Base-by-base conservation (phyloP, 2,888 invertebrate genomes). In the Cataglyphis cursor region DNA sequence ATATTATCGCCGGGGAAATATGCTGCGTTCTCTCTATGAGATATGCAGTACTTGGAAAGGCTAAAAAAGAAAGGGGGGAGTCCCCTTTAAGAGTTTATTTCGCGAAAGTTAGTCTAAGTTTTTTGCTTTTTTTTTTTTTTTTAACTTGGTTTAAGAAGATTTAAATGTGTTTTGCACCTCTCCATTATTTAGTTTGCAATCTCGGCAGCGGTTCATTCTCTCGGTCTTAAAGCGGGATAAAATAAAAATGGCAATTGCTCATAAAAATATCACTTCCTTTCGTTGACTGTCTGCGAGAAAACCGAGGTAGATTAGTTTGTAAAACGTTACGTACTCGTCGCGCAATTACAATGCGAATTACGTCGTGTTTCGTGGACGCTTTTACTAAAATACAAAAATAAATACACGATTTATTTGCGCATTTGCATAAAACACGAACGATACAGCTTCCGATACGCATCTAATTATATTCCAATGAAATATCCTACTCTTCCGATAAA, bases 141-240 rank as follows among this genome's bases (percentile, higher is more conserved):
- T 78, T 76, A 85, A 83, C 85, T 85, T 70, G 24, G 38, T 74
- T 80, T 68, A 85, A 85, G 81, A 72, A 85, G 81, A 84, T 82
- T 80, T 82, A 76, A 82, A 76, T 76, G 82, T 38, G 61, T 61
- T 76, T 82, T 80, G 66, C 66, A 66, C 59, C 54, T 64, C 74
- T 74, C 31, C 75, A 57, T 75, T 81, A 75, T 81, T 81, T 81
- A 75, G 57, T 21, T 75, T 21, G 81, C 35, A 74, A 54, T 15
- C 65, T 70, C 48, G 3, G 18, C 59, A 5, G 44, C 44, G 24
- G 44, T 41, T 31, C 31, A 68, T 68, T 68, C 44, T 61, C 59
- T 10, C 31, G 38, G 44, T 44, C 44, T 31, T 70, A 18, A 35
- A 35, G 15, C 35, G 12, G 10, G 10, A 6, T 35, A 28, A 61